Evolutionary conservation across 2,888 invertebrate species (phyloP).

Genomic region (Sarcophaga caerulescens): DNA sequence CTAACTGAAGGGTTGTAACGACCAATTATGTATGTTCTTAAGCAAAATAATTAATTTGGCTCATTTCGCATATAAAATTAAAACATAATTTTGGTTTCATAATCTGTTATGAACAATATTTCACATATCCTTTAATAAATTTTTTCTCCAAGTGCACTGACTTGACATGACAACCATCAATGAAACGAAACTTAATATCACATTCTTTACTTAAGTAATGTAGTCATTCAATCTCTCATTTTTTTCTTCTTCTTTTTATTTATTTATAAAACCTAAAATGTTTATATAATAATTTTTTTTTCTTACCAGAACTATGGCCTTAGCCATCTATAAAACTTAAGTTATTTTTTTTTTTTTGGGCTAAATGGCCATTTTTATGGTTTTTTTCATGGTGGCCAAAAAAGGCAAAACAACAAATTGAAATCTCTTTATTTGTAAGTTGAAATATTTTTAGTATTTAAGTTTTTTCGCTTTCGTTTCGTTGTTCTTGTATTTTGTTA

Average conservation of each 20-base stretch:
- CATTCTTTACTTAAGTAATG: constrained; percentile 37
- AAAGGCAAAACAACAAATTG: constrained; percentile 27
- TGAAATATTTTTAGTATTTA: constrained; percentile 27
- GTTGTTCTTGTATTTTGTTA: not conserved
- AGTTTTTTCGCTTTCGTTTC: constrained; percentile 5
- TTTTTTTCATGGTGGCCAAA: constrained; percentile 36
- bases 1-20: too few species aligned
- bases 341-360: constrained; percentile 18
- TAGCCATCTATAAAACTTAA: constrained; percentile 33
- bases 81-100: too few species aligned
- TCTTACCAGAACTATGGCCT: not conserved
- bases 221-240: constrained; percentile 38
- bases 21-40: too few species aligned
- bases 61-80: too few species aligned
- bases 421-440: constrained; percentile 37
- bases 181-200: constrained; percentile 36
- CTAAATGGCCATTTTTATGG: constrained; percentile 57
- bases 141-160: constrained; percentile 7
- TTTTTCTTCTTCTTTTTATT: not conserved
- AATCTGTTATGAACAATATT: too few species aligned
- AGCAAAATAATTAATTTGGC: too few species aligned
- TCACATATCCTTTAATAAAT: not conserved
- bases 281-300: not conserved
- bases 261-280: constrained; percentile 8
- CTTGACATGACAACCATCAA: constrained; percentile 31